Conservation (phyloP, 2,888 invertebrate species). For the Xestoiulus laeticollis region DNA sequence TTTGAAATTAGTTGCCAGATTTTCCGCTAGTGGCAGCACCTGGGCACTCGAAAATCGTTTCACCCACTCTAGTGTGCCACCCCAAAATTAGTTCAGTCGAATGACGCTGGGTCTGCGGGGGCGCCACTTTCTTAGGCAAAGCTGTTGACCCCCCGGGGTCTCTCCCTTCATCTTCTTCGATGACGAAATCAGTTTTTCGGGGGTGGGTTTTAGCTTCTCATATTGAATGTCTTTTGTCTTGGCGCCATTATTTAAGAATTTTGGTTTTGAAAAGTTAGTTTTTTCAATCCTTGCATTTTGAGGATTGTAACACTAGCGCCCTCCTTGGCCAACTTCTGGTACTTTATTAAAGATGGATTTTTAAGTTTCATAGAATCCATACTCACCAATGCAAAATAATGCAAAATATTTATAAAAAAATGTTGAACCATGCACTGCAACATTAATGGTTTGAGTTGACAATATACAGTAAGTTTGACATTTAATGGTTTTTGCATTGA, state of each 20-base stretch:
- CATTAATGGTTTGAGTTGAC: too few relatives aligned
- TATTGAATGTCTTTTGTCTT: background rate
- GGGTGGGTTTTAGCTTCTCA: background rate
- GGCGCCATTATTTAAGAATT: background rate
- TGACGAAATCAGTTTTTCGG: constrained; percentile 25
- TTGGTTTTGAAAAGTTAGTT: background rate
- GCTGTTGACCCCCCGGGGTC: background rate
- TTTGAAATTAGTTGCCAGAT: constrained; percentile 25
- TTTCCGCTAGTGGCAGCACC: constrained; percentile 48
- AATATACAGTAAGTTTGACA: too few relatives aligned
- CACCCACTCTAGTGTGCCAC: background rate
- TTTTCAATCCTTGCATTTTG: too few relatives aligned
- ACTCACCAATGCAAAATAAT: too few relatives aligned
- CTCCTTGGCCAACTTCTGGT: background rate
- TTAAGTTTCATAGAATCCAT: too few relatives aligned
- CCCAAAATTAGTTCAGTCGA: background rate
- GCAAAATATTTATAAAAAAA: too few relatives aligned
- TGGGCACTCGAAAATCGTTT: background rate
- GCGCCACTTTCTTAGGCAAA: constrained; percentile 16
- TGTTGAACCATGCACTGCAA: too few relatives aligned
- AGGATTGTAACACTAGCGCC: constrained; percentile 11
- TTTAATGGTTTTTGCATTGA: too few relatives aligned
- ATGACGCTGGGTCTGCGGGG: background rate
- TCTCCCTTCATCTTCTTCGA: background rate
- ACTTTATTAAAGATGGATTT: background rate